Evolutionary conservation across 2,888 invertebrate species (phyloP), one percentile per base, ranked within the genome.

Genomic region (Apocheima hispidaria): DNA sequence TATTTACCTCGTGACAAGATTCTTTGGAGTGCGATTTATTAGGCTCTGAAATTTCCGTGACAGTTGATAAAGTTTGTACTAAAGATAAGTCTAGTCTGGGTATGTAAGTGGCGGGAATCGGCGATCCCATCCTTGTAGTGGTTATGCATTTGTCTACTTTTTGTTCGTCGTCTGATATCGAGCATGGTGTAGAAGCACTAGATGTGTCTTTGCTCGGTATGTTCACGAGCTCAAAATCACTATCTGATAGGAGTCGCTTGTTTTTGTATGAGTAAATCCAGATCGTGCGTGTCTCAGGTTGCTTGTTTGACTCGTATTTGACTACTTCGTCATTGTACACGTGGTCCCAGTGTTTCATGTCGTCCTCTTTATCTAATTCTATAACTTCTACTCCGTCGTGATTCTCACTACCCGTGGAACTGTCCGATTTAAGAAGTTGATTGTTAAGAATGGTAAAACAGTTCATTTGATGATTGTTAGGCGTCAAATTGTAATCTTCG

Each of bases 241-340:
- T 72, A 41, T 87, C 83, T n/a, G 75, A 60, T 20, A 87, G 61
- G 4, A 77, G 65, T n/a, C 72, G 79, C 55, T 78, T 82, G 64
- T 90, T 90, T 75, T 86, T 85, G 59, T 81, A 87, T 2, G 90
- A 90, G 71, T 90, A 90, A 44, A 90, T 88, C 82, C 84, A 87
- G 61, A 89, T 75, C 2, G 84, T 87, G 6, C 75, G 81, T 61
- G 84, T 81, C 44, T 83, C 81, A 6, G 65, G 49, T 7, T 80
- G 74, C 14, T 63, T 35, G 41, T 77, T 74, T 9, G 74, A 49
- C 18, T 81, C 75, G 60, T 74, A 80, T 0, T 69, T 72, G 20
- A 77, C 60, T 12, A 74, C 68, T 62, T 82, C 72, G 23, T 76
- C 70, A 2, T 79, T 70, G 41, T 71, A 72, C 10, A 68, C 63